Conservation (phyloP, 2,888 invertebrate species). For the Ennomos fuscantarius region DNA sequence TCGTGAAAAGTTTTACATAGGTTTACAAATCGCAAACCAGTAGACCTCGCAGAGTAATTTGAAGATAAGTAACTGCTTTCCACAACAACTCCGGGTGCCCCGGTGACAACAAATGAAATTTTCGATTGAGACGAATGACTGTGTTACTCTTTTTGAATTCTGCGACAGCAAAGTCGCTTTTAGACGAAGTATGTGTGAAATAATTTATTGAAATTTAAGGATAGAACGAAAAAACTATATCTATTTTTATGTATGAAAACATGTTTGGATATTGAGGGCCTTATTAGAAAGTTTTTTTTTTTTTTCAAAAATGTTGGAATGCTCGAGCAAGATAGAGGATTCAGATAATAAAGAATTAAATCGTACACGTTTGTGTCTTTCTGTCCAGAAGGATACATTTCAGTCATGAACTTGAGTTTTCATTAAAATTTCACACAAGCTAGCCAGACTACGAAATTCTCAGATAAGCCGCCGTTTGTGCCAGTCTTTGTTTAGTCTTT, state of each 20-base stretch:
- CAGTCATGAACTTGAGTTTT: constrained; percentile 44
- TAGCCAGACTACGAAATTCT: constrained; percentile 41
- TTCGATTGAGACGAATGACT: constrained; percentile 75
- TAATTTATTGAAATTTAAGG: constrained; percentile 39
- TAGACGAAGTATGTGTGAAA: constrained; percentile 46
- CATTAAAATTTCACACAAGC: constrained; percentile 44
- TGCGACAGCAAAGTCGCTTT: constrained; percentile 64
- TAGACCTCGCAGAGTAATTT: no score
- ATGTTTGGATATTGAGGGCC: no score
- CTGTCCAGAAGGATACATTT: constrained; percentile 39
- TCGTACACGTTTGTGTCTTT: constrained; percentile 19
- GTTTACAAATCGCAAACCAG: no score
- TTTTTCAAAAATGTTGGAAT: background rate
- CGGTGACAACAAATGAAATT: constrained; percentile 75
- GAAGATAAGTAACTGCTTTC: constrained; percentile 7
- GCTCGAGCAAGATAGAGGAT: no score
- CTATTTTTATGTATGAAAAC: no score
- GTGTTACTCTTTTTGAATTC: constrained; percentile 69
- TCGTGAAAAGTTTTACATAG: no score
- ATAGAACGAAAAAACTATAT: no score
- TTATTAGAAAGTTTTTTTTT: no score
- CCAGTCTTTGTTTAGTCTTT: constrained; percentile 44
- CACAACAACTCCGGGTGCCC: constrained; percentile 45
- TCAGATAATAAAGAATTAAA: no score
- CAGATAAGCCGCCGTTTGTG: constrained; percentile 44